Conservation (phyloP, 2,113 vertebrate species). For the Oplegnathus fasciatus region DNA sequence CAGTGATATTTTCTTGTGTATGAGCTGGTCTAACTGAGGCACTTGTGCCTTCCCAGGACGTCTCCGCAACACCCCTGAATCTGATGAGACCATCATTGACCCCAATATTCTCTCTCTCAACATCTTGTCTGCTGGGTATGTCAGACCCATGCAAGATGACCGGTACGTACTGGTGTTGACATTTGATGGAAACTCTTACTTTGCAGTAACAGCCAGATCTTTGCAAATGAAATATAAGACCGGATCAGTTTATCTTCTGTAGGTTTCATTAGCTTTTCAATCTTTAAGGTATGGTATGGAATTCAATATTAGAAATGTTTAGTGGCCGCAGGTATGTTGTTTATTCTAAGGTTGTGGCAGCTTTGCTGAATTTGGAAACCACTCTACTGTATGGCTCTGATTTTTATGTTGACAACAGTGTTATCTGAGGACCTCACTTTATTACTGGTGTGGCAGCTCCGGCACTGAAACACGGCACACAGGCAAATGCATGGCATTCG, state of each 20-base stretch:
- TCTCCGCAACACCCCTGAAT: slow-evolving; percentile 94
- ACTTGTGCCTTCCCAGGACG: slow-evolving; percentile 85
- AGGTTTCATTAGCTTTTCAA: neutral
- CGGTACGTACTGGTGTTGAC: slow-evolving; percentile 84
- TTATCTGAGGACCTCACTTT: neutral
- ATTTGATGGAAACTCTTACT: neutral
- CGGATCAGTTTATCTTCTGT: neutral
- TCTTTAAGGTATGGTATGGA: neutral
- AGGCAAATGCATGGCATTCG: slow-evolving; percentile 61
- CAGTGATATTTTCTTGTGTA: neutral
- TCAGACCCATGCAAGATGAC: slow-evolving; percentile 92
- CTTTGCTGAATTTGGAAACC: slow-evolving; percentile 46
- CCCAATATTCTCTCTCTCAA: slow-evolving; percentile 97
- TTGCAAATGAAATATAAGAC: neutral
- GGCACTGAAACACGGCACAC: slow-evolving; percentile 32
- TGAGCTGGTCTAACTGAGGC: neutral
- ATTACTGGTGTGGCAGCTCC: slow-evolving; percentile 15
- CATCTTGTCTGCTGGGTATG: slow-evolving; percentile 92
- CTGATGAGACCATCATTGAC: slow-evolving; percentile 93
- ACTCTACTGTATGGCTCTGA: neutral
- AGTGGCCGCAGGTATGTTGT: neutral
- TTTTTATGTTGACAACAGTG: slow-evolving; percentile 7
- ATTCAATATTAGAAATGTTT: neutral
- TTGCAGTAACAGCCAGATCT: neutral
- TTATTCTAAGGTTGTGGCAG: slow-evolving; percentile 1